Conservation (phyloP, 2,797 vertebrate genomes). For the Karalla daura region DNA sequence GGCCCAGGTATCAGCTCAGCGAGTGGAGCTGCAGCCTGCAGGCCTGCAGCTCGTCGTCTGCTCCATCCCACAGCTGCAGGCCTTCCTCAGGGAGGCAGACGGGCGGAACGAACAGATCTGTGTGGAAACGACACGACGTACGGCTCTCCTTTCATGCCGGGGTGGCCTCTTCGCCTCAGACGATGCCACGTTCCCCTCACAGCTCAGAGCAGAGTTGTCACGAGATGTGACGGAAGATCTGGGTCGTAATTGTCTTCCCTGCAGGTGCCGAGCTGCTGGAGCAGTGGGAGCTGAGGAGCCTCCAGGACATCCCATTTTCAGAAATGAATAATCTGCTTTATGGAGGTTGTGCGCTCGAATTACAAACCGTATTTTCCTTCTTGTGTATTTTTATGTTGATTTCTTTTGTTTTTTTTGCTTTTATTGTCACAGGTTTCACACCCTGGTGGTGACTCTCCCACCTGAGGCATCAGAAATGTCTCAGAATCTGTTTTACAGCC, state of each 20-base stretch:
- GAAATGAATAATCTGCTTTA: background rate
- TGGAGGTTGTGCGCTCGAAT: background rate
- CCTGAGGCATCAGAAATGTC: too few species aligned
- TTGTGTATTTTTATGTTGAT: background rate
- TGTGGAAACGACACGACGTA: conserved; percentile 5
- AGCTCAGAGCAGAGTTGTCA: conserved; percentile 5
- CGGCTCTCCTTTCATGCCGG: conserved; percentile 15
- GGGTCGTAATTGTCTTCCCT: conserved; percentile 1
- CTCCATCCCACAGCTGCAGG: conserved; percentile 3
- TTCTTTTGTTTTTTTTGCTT: background rate
- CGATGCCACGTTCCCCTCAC: conserved; percentile 1
- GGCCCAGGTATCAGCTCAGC: conserved; percentile 15
- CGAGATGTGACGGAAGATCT: background rate
- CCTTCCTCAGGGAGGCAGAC: conserved; percentile 21
- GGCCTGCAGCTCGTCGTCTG: conserved; percentile 34
- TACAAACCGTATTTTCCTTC: background rate
- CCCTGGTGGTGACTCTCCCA: too few species aligned
- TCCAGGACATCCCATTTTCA: background rate
- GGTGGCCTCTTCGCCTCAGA: background rate
- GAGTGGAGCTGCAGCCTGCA: conserved; percentile 13
- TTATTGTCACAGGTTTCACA: background rate
- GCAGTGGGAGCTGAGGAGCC: conserved; percentile 1
- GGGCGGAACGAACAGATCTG: conserved; percentile 34
- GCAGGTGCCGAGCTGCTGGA: conserved; percentile 11
- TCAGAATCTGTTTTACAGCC: too few species aligned